These are phyloP conservation scores for Rapana venosa DNA, from an alignment of 2,888 invertebrate genomes.

Conservation along the genomic window DNA sequence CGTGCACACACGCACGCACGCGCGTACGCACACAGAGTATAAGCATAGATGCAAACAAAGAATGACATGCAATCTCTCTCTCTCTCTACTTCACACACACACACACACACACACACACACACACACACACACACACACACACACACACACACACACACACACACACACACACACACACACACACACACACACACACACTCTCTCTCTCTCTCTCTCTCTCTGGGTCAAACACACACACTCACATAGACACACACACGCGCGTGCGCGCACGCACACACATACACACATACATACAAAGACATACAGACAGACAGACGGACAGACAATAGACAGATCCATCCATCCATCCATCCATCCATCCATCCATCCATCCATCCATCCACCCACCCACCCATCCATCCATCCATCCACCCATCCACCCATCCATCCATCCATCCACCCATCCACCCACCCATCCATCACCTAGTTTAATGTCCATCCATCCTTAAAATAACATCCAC, in stretches of 20 bases:
- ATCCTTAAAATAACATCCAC: too few species aligned
- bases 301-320: not conserved
- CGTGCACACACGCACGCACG: not conserved
- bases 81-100: not conserved
- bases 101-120: not conserved
- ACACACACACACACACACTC: not conserved
- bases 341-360: not conserved
- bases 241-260: not conserved
- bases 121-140: not conserved
- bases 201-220: not conserved
- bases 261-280: not conserved
- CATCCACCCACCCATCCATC: too few species aligned
- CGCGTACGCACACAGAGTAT: not conserved
- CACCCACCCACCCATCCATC: too few species aligned
- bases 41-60: not conserved
- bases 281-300: not conserved
- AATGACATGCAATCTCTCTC: not conserved
- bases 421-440: too few species aligned
- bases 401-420: too few species aligned
- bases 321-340: not conserved
- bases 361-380: too few species aligned
- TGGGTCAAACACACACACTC: not conserved
- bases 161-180: slow-evolving; percentile 28
- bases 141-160: slow-evolving; percentile 11
- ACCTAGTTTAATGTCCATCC: too few species aligned